Conservation (phyloP, 2,797 vertebrate genomes). For the Pseudochirops corinnae region DNA sequence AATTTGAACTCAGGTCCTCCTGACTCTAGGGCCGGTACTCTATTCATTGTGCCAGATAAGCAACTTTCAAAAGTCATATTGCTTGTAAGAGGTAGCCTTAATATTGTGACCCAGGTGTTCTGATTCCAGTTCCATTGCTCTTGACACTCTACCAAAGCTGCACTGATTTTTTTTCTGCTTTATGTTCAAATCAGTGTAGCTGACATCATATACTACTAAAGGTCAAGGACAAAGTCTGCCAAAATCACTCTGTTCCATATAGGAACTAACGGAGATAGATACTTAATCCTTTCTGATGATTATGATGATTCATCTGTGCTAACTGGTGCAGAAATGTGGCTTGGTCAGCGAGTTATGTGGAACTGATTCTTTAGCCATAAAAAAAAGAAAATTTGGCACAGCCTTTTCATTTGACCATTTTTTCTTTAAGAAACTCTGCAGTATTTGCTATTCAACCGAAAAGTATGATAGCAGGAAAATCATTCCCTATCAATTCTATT, state of each 20-base stretch:
- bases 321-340: constrained; percentile 56
- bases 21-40: no score
- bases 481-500: constrained; percentile 1
- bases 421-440: constrained; percentile 72
- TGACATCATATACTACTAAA: background rate
- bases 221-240: background rate
- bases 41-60: background rate
- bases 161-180: background rate
- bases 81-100: background rate
- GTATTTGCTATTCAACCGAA: constrained; percentile 42
- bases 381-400: constrained; percentile 64
- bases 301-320: constrained; percentile 52
- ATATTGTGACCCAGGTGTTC: background rate
- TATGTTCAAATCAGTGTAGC: background rate
- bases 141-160: background rate
- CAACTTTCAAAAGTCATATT: background rate
- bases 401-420: constrained; percentile 74
- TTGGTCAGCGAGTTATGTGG: constrained; percentile 71
- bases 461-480: constrained; percentile 17
- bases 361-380: constrained; percentile 16
- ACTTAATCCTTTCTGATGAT: constrained; percentile 40
- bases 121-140: background rate
- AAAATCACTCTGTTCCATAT: background rate
- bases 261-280: background rate
- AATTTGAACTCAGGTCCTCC: no score